Evolutionary conservation across 2,888 invertebrate genomes (phyloP).

Genomic region (Zaprionus obscuricornis): DNA sequence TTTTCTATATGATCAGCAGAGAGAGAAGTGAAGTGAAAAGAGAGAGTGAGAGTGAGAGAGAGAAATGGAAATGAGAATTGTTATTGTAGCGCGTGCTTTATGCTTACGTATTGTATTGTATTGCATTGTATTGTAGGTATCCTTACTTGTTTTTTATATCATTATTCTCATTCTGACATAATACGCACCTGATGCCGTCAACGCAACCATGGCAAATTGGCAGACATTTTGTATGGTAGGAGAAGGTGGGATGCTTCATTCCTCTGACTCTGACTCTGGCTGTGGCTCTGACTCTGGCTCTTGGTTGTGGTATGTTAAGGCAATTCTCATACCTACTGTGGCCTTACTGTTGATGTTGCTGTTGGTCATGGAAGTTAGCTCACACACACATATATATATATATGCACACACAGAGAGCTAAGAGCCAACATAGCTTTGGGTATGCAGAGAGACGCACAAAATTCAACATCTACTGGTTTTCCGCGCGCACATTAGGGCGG

Average conservation of each 20-base stretch:
- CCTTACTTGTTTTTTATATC: conserved; percentile 42
- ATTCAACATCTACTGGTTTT: conserved; percentile 26
- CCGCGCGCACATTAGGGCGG: conserved; percentile 66
- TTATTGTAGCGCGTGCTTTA: conserved; percentile 34
- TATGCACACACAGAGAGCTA: too few relatives aligned
- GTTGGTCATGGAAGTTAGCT: background rate
- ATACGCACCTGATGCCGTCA: conserved; percentile 69
- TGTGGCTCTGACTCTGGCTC: too few relatives aligned
- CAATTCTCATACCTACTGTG: background rate
- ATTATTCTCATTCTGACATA: conserved; percentile 67
- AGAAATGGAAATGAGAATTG: too few relatives aligned
- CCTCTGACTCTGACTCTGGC: too few relatives aligned
- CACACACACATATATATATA: too few relatives aligned
- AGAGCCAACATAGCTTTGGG: too few relatives aligned
- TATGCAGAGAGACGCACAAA: background rate
- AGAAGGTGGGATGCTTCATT: too few relatives aligned
- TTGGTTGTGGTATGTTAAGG: conserved; percentile 20
- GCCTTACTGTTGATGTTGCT: background rate
- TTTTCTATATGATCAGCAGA: too few relatives aligned
- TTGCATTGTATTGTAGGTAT: conserved; percentile 25
- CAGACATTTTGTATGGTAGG: conserved; percentile 52
- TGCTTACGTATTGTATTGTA: conserved; percentile 20
- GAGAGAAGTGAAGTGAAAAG: too few relatives aligned
- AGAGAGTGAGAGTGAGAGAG: too few relatives aligned
- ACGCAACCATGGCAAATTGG: conserved; percentile 55